phyloP scores from a whole-genome alignment of 2,797 vertebrate species.

The Brachyalestes nurse region DNA sequence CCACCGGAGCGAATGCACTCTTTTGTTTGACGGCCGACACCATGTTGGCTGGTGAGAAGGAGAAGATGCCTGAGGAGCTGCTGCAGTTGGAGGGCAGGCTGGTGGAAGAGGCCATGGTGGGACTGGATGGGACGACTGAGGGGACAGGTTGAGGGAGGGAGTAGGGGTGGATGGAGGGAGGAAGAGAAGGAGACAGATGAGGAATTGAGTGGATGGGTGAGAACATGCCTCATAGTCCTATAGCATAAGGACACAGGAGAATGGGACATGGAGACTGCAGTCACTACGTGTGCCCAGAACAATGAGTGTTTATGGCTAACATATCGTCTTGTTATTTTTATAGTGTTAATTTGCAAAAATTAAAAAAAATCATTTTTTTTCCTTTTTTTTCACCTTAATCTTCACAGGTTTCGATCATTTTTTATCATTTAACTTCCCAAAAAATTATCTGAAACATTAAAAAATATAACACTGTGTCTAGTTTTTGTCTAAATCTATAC shows the following conservation, averaged over 20 bases:
- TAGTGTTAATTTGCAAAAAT: no score
- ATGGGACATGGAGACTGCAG: constrained; percentile 74
- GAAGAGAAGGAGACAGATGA: constrained; percentile 66
- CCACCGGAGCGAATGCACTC: constrained; percentile 96
- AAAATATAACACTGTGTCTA: no score
- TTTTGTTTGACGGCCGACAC: constrained; percentile 99
- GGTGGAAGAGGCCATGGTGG: constrained; percentile 97
- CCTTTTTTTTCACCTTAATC: no score
- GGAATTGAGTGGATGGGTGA: constrained; percentile 69
- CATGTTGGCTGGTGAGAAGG: constrained; percentile 99
- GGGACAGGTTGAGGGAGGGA: no score
- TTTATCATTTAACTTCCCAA: no score
- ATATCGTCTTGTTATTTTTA: background rate
- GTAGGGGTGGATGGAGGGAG: no score
- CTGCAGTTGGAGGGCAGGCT: constrained; percentile 97
- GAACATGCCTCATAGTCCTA: constrained; percentile 43
- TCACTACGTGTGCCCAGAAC: background rate
- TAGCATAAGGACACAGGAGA: constrained; percentile 69
- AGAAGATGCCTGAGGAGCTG: constrained; percentile 97
- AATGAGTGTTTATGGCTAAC: background rate
- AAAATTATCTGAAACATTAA: no score
- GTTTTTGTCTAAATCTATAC: no score
- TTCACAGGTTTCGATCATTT: no score
- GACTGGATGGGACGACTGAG: constrained; percentile 96
- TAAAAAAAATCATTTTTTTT: no score